Base-by-base conservation (phyloP, 2,888 invertebrate genomes). In the Pyralis farinalis region DNA sequence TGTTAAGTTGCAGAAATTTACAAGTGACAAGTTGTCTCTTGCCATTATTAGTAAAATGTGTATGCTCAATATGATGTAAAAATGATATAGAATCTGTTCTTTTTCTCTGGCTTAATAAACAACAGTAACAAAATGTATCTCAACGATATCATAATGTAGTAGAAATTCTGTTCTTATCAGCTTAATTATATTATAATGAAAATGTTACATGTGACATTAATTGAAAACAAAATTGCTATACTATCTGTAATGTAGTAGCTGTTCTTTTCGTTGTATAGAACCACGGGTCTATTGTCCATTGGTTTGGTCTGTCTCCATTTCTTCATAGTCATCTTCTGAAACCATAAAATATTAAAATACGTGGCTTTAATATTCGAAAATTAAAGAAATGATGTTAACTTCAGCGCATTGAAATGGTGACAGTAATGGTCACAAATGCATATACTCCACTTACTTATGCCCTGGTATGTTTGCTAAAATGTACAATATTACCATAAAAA, bases 281-380 rank as follows among this genome's bases (percentile, higher is more conserved):
- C 16, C 16, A 3, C 4, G 16, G 16, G 16, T 16, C 65, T 67
- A 79, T 56, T 76, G 76, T 42, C 79, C 84, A 66, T 83, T 83
- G 32, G 64, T 51, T 55, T 79, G 80, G 43, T 87, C 84, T 1
- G 83, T 80, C 36, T 87, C 90, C 88, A 87, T 89, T 63, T 85
- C 88, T 47, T 87, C 88, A 48, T 80, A 80, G 43, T 84, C 86
- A 29, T 72, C 76, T 74, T 89, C 90, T 88, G 86, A 67, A 87
- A 90, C 57, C 45, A 76, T 51, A 69, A 55, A 50, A 63, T 1
- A 22, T 37, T 25, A 34, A 27, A 29, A 44, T 28, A 9, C 10
- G 10, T 7, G 2, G 8, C 31, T 35, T 16, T 16, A 16, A 16
- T 16, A 16, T 3, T 16, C 4, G 16, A 16, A 2, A 16, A 16